Conservation (phyloP, 2,888 invertebrate species). For the Aleiodes alternator region DNA sequence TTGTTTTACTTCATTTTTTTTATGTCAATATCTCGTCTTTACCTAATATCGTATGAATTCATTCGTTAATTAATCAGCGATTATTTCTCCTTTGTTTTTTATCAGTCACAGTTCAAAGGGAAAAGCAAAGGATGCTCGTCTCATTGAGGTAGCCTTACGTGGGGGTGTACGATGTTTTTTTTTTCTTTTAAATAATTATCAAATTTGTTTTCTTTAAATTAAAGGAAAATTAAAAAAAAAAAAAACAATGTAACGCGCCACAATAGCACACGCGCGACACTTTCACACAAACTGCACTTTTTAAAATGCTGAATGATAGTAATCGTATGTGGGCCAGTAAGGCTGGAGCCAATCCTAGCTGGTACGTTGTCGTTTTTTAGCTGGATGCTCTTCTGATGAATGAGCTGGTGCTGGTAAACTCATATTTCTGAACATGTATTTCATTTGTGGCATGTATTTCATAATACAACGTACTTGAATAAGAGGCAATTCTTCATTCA, state of each 20-base stretch:
- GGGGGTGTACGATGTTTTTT: conserved; percentile 12
- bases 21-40: too few species aligned
- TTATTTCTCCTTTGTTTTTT: too few species aligned
- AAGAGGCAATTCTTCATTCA: conserved; percentile 85
- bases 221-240: conserved; percentile 22
- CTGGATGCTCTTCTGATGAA: conserved; percentile 72
- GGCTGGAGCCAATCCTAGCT: conserved; percentile 80
- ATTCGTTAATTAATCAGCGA: too few species aligned
- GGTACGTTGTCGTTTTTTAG: conserved; percentile 78
- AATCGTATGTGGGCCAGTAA: conserved; percentile 75
- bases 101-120: neutral
- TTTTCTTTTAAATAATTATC: conserved; percentile 15
- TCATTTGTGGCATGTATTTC: conserved; percentile 90
- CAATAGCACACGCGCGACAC: conserved; percentile 45
- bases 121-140: conserved; percentile 10
- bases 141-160: conserved; percentile 24
- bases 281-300: conserved; percentile 50
- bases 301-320: conserved; percentile 74
- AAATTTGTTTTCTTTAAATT: conserved; percentile 6
- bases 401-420: conserved; percentile 71
- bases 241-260: conserved; percentile 19
- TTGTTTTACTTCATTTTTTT: too few species aligned
- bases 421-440: conserved; percentile 84
- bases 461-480: conserved; percentile 90
- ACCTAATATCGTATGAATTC: too few species aligned